phyloP scores from a whole-genome alignment of 1,140 invertebrate genomes.

The Philotrypesis tridentata region DNA sequence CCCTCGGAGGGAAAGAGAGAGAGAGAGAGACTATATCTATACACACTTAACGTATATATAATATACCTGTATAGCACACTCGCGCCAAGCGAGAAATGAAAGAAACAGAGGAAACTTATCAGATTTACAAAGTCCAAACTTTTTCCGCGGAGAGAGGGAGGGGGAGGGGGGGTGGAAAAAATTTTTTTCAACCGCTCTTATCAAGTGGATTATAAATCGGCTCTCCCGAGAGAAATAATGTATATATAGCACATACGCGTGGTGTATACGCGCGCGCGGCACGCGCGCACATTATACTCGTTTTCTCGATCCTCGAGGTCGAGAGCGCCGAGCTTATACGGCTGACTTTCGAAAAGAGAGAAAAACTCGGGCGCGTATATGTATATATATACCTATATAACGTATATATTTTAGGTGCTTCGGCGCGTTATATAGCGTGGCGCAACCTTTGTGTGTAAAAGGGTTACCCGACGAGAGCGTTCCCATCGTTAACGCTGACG shows the following conservation, averaged over 20 bases:
- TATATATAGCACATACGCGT: too few species aligned
- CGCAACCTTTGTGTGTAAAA: slow-evolving; percentile 13
- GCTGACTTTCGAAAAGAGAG: not conserved
- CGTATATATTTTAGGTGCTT: not conserved
- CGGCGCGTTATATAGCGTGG: not conserved
- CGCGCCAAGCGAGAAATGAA: slow-evolving; percentile 1
- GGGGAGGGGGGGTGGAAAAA: too few species aligned
- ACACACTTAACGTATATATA: too few species aligned
- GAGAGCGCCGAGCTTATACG: too few species aligned
- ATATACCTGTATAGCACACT: too few species aligned
- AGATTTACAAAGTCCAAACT: slow-evolving; percentile 12
- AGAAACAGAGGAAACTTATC: slow-evolving; percentile 6
- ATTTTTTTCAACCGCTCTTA: not conserved
- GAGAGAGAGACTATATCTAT: not conserved
- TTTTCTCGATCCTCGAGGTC: not conserved
- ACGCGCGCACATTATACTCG: too few species aligned
- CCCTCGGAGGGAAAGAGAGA: not conserved
- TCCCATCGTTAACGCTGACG: slow-evolving; percentile 25
- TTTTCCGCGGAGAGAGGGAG: too few species aligned
- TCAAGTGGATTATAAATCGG: too few species aligned
- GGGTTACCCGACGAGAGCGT: not conserved
- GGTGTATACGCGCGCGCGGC: too few species aligned
- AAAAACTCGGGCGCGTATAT: not conserved
- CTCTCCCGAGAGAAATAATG: too few species aligned
- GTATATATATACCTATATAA: not conserved